Conservation (phyloP, 1,140 invertebrate genomes). For the Hetaerina americana region DNA sequence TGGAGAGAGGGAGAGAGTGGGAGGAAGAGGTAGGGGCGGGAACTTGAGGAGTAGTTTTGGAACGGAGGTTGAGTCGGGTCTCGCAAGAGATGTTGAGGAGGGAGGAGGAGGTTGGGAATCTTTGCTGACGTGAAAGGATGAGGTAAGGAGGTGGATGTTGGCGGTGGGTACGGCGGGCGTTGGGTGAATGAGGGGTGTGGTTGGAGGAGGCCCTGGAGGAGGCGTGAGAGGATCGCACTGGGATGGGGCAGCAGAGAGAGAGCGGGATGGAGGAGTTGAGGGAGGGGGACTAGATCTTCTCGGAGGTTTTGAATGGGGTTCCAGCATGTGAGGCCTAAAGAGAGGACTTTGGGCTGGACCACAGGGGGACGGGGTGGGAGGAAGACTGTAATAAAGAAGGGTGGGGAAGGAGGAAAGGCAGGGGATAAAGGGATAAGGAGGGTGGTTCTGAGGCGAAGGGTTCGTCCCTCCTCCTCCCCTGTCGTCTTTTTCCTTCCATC, state of each 20-base stretch:
- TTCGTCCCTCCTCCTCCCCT: too few species aligned
- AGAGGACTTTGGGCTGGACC: not conserved
- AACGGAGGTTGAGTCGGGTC: not conserved
- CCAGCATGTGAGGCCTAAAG: not conserved
- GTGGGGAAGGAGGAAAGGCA: not conserved
- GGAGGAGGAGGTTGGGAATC: too few species aligned
- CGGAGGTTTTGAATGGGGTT: not conserved
- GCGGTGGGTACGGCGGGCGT: too few species aligned
- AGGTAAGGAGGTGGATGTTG: too few species aligned
- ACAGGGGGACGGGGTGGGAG: not conserved
- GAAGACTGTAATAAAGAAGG: not conserved
- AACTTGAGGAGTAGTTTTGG: not conserved
- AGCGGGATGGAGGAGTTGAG: too few species aligned
- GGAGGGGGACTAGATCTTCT: too few species aligned
- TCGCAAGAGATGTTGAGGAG: not conserved
- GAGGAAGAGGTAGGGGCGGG: not conserved
- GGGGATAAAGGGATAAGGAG: not conserved
- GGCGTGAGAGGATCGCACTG: too few species aligned
- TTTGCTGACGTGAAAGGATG: not conserved
- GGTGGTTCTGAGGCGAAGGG: not conserved
- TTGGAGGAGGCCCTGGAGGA: too few species aligned
- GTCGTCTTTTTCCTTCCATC: too few species aligned
- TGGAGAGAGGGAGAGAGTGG: not conserved
- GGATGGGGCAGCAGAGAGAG: too few species aligned
- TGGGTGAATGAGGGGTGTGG: too few species aligned